Evolutionary conservation across 2,888 invertebrate genomes (phyloP).

Genomic region (Bhutanitis thaidina): DNA sequence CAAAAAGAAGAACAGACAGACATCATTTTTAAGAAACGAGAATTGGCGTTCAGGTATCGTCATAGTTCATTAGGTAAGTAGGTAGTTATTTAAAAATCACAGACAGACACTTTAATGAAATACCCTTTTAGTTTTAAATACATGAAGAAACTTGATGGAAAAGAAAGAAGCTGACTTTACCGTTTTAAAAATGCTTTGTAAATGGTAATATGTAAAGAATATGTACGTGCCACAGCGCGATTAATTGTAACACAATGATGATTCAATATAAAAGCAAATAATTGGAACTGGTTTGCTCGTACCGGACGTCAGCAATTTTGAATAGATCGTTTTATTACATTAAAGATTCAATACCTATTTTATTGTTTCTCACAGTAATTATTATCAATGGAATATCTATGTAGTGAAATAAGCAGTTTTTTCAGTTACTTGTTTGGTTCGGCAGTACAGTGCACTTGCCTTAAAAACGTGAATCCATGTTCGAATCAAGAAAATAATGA

Average conservation of each 20-base stretch:
- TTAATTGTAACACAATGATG: background rate
- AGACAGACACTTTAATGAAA: too few species aligned
- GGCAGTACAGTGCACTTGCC: too few species aligned
- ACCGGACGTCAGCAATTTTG: slow-evolving; percentile 42
- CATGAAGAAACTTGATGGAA: too few species aligned
- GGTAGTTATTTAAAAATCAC: too few species aligned
- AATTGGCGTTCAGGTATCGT: too few species aligned
- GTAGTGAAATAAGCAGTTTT: background rate
- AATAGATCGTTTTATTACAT: slow-evolving; percentile 29
- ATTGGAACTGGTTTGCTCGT: slow-evolving; percentile 29
- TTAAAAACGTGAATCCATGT: too few species aligned
- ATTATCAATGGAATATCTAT: background rate
- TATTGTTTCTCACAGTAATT: slow-evolving; percentile 13
- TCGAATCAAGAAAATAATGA: too few species aligned
- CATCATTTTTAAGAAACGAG: too few species aligned
- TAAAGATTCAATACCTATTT: slow-evolving; percentile 22
- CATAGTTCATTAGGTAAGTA: too few species aligned
- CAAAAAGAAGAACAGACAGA: too few species aligned
- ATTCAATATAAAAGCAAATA: slow-evolving; percentile 16
- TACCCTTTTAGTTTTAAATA: too few species aligned
- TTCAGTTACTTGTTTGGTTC: too few species aligned
- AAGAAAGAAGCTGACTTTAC: background rate
- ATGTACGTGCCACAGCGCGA: slow-evolving; percentile 26
- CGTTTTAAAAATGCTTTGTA: background rate
- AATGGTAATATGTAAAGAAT: slow-evolving; percentile 19